Evolutionary conservation across 2,113 vertebrate species (phyloP).

Genomic region (Zosterops hypoxanthus): DNA sequence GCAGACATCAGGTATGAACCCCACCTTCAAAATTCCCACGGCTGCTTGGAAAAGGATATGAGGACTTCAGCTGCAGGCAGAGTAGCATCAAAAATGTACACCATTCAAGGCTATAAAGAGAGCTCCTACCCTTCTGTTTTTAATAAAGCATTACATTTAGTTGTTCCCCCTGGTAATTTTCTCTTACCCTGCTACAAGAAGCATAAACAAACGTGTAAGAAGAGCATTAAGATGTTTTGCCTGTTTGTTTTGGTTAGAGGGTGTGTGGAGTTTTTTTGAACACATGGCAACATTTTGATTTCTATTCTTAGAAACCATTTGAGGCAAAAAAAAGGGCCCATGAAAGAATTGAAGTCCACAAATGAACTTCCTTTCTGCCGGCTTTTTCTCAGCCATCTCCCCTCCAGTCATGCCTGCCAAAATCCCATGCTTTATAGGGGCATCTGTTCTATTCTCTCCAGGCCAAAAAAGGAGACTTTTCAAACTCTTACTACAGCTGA

Average conservation of each 20-base stretch:
- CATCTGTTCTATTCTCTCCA: constrained; percentile 51
- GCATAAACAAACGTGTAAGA: neutral
- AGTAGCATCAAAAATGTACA: neutral
- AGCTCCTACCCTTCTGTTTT: neutral
- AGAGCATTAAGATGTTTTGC: neutral
- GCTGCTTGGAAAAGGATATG: neutral
- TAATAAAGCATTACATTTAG: neutral
- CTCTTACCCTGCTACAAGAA: neutral
- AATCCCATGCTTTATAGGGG: constrained; percentile 57
- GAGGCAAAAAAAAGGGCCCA: constrained; percentile 32
- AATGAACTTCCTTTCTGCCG: constrained; percentile 34
- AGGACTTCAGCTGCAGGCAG: neutral
- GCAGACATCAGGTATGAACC: neutral
- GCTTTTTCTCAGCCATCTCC: constrained; percentile 54
- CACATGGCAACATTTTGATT: constrained; percentile 57
- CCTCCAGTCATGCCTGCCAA: constrained; percentile 42
- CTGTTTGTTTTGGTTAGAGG: constrained; percentile 30
- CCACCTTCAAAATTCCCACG: neutral
- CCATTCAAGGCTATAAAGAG: neutral
- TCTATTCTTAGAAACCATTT: constrained; percentile 57
- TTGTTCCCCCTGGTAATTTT: neutral
- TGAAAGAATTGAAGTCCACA: constrained; percentile 25
- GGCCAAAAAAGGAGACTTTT: constrained; percentile 63
- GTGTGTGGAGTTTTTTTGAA: neutral
- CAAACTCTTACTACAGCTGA: constrained; percentile 11